Evolutionary conservation across 1,140 invertebrate species (phyloP).

Genomic region (Cydia fagiglandana): DNA sequence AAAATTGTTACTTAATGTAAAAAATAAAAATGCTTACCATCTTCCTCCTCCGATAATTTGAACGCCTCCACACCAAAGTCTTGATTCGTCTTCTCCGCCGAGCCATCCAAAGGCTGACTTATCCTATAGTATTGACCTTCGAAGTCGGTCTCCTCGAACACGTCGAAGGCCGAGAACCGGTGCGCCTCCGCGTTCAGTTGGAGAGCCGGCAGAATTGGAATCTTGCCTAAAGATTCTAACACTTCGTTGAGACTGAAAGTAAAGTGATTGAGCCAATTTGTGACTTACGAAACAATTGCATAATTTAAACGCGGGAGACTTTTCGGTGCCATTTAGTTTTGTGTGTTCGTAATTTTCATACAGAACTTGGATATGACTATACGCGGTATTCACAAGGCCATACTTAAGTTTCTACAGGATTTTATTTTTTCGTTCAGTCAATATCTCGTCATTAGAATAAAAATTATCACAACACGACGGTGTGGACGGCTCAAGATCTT

Average conservation of each 20-base stretch:
- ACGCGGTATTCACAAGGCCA: too few relatives aligned
- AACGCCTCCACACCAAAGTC: slow-evolving; percentile 71
- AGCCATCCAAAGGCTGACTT: slow-evolving; percentile 58
- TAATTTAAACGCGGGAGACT: slow-evolving; percentile 6
- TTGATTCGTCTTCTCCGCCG: slow-evolving; percentile 56
- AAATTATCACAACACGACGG: too few relatives aligned
- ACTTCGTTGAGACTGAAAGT: slow-evolving; percentile 86
- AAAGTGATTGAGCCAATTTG: slow-evolving; percentile 40
- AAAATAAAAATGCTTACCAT: slow-evolving; percentile 52
- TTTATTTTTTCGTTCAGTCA: too few relatives aligned
- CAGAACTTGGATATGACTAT: too few relatives aligned
- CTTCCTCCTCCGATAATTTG: slow-evolving; percentile 71
- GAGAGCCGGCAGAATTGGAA: slow-evolving; percentile 90
- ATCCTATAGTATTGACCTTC: slow-evolving; percentile 64
- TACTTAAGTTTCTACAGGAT: too few relatives aligned
- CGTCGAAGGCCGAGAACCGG: slow-evolving; percentile 81
- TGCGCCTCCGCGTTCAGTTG: slow-evolving; percentile 82
- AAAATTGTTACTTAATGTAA: background rate
- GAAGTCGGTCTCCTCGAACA: slow-evolving; percentile 70
- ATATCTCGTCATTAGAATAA: too few relatives aligned
- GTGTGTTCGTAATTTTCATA: too few relatives aligned
- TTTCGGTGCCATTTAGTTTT: background rate
- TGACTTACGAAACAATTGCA: slow-evolving; percentile 30
- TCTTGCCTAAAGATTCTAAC: slow-evolving; percentile 86
- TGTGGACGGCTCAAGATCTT: too few relatives aligned